These are phyloP conservation scores for Drosophila quinaria DNA, from an alignment of 2,888 invertebrate species.

Conservation along the genomic window DNA sequence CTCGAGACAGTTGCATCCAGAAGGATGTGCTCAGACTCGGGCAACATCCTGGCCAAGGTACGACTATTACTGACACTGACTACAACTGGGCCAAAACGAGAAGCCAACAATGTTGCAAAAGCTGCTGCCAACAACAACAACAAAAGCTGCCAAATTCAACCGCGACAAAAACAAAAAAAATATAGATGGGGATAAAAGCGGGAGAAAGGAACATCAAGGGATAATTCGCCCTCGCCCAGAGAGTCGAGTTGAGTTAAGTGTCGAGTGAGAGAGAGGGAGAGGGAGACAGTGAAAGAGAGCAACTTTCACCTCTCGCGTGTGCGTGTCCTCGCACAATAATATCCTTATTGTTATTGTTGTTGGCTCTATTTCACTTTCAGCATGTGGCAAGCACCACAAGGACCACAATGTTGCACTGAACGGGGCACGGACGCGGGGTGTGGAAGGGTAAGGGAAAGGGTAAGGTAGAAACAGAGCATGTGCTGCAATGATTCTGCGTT, in stretches of 20 bases:
- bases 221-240: conserved; percentile 46
- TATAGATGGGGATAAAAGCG: neutral
- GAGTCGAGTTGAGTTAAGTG: conserved; percentile 1
- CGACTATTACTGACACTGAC: conserved; percentile 10
- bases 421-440: neutral
- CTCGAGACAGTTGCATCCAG: conserved; percentile 66
- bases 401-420: conserved; percentile 6
- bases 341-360: conserved; percentile 55
- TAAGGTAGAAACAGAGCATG: conserved; percentile 11
- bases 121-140: conserved; percentile 33
- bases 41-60: conserved; percentile 28
- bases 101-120: conserved; percentile 72
- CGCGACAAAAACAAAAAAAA: conserved; percentile 42
- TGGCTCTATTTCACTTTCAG: conserved; percentile 72
- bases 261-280: conserved; percentile 22
- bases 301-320: conserved; percentile 67
- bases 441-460: neutral
- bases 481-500: conserved; percentile 79
- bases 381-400: conserved; percentile 20
- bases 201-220: conserved; percentile 40
- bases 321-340: conserved; percentile 72
- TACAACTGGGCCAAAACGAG: conserved; percentile 61
- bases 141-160: conserved; percentile 41
- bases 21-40: conserved; percentile 45
- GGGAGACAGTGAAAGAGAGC: conserved; percentile 37